Evolutionary conservation across 2,113 vertebrate genomes (phyloP), one percentile per base, ranked within the genome.

Genomic region (Nerophis lumbriciformis): DNA sequence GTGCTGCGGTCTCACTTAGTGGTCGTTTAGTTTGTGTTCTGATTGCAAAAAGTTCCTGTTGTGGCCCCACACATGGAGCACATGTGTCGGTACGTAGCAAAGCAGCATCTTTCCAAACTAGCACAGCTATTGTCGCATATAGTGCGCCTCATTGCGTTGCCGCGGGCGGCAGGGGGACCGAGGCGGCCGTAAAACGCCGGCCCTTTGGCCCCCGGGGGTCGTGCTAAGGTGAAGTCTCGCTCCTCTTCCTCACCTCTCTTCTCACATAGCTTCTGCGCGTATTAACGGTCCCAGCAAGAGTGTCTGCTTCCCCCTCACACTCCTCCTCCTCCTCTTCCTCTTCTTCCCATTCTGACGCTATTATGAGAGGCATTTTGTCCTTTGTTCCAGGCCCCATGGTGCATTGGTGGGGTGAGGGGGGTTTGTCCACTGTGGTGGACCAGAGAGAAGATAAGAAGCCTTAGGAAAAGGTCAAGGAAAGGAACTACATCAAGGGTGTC

Each of bases 301-400:
- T 69, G 81, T 80, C 84, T 89, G 83, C 76, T 80, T 79, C 79
- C 77, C 81, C 77, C 53, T 59, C 59, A 56, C 73, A 48, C 74
- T 73, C 67, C 63, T 19, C 19, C 19, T 19, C 19, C 19, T 19
- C 2, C 19, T 69, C 59, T 59, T 78, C 73, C 66, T 66, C 58
- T 70, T 78, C 80, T 76, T 79, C 19, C 71, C 60, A 55, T 75
- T 71, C 81, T 74, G 73, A 80, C 65, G 62, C 84, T 89, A 89
- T 89, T 88, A 89, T 88, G 83, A 84, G 82, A 83, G 88, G 86
- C 87, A 89, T 86, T 87, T 83, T 87, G 77, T 88, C 88, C 86
- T 91, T 89, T 90, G 90, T 90, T 88, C 88, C 85, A 86, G 80
- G 73, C 81, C 82, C 82, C 81, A 85, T 83, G 84, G 85, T 83